Evolutionary conservation across 2,888 invertebrate species (phyloP).

Genomic region (Eupelmus urozonus): DNA sequence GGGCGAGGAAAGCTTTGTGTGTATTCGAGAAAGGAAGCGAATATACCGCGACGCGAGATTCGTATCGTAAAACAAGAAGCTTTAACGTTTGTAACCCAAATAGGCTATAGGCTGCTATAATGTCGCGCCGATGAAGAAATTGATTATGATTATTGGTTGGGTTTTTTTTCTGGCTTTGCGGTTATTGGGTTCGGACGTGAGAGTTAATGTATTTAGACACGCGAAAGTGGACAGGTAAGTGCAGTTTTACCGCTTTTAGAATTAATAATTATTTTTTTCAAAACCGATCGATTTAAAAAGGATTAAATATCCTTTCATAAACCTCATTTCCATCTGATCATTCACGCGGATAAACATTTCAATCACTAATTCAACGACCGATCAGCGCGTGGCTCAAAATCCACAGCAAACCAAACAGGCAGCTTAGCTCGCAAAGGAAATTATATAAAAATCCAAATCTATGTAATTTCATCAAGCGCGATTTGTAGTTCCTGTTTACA

Average conservation of each 20-base stretch:
- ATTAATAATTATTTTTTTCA: too few relatives aligned
- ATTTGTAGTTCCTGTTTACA: constrained; percentile 55
- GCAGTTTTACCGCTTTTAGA: too few relatives aligned
- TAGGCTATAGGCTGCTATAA: not conserved
- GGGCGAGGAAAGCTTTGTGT: constrained; percentile 17
- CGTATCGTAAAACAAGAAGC: constrained; percentile 41
- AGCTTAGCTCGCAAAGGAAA: not conserved
- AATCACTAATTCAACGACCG: too few relatives aligned
- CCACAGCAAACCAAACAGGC: not conserved
- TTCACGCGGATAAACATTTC: too few relatives aligned
- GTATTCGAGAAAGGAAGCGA: not conserved
- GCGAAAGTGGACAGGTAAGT: too few relatives aligned
- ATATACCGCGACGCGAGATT: constrained; percentile 2
- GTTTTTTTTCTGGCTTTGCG: too few relatives aligned
- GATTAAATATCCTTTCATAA: too few relatives aligned
- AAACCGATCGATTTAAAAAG: too few relatives aligned
- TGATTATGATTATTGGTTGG: not conserved
- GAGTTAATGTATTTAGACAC: too few relatives aligned
- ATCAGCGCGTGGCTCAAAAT: too few relatives aligned
- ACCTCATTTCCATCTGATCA: too few relatives aligned
- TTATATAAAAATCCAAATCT: constrained; percentile 44
- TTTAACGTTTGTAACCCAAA: not conserved
- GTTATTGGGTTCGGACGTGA: too few relatives aligned
- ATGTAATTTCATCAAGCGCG: constrained; percentile 42
- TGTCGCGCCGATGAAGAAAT: constrained; percentile 3